phyloP scores from a whole-genome alignment of 2,113 vertebrate species.

The Poecile atricapillus region DNA sequence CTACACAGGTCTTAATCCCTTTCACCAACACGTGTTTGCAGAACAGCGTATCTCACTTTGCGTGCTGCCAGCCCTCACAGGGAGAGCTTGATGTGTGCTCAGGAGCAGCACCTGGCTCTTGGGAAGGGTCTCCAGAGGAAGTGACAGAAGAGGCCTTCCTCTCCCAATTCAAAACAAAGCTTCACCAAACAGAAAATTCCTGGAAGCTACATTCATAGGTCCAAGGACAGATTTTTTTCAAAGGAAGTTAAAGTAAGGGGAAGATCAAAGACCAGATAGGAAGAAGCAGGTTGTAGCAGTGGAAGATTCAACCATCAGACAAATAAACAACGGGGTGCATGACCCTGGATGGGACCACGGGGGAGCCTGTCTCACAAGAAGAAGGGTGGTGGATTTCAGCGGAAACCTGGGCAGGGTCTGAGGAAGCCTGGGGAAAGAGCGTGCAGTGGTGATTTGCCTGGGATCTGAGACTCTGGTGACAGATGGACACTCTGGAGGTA shows the following conservation, averaged over 20 bases:
- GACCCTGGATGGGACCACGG: background rate
- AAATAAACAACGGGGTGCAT: conserved; percentile 8
- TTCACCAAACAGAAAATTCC: conserved; percentile 41
- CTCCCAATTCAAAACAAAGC: conserved; percentile 21
- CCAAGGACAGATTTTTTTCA: conserved; percentile 44
- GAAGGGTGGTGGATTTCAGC: background rate
- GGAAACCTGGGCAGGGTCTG: conserved; percentile 3
- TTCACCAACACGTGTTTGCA: background rate
- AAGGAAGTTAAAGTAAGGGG: conserved; percentile 14
- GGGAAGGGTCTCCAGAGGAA: conserved; percentile 26
- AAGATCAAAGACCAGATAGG: conserved; percentile 50
- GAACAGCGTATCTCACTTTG: background rate
- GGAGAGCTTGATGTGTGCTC: background rate
- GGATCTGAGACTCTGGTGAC: background rate
- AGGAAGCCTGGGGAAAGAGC: background rate
- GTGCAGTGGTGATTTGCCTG: background rate
- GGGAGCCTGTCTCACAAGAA: background rate
- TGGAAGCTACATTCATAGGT: conserved; percentile 19
- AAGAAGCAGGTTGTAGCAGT: conserved; percentile 41
- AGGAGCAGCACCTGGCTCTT: background rate
- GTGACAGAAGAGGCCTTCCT: background rate
- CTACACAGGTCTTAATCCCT: background rate
- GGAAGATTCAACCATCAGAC: conserved; percentile 15
- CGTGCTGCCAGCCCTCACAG: fast-evolving
- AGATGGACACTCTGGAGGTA: background rate